A percentile compares a stretch with the other conserved stretches of the same genome.
Conservation (phyloP, 2,797 vertebrate species). For the Pseudocheirus occidentalis region DNA sequence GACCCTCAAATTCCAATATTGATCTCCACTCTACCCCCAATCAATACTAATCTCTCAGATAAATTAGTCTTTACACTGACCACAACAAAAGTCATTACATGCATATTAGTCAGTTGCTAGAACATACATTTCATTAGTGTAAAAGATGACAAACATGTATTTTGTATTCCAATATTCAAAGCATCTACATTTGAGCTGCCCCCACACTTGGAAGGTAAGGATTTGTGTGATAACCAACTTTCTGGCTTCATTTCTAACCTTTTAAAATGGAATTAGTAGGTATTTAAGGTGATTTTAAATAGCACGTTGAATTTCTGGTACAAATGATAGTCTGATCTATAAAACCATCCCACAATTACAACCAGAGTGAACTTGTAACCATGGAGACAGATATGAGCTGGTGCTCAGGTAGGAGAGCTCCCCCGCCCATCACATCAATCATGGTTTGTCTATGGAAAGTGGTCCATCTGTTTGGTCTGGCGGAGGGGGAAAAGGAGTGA, state of each 20-base stretch:
- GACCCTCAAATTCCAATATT: constrained; percentile 79
- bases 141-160: constrained; percentile 66
- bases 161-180: constrained; percentile 35
- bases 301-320: neutral
- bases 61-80: constrained; percentile 79
- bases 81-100: constrained; percentile 76
- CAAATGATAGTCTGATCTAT: neutral
- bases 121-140: constrained; percentile 77
- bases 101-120: constrained; percentile 72
- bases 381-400: neutral
- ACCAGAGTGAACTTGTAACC: neutral
- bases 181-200: constrained; percentile 67
- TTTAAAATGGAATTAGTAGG: constrained; percentile 45
- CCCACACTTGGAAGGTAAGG: constrained; percentile 60
- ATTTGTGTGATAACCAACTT: constrained; percentile 54
- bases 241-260: constrained; percentile 41
- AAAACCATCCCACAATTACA: neutral
- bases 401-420: neutral
- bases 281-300: neutral
- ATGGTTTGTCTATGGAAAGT: neutral
- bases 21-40: constrained; percentile 75
- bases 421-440: neutral
- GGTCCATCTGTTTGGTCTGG: neutral
- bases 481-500: neutral
- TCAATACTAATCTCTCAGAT: constrained; percentile 82